Conservation (phyloP, 2,888 invertebrate species). For the Chaetogeoica ovagalla region DNA sequence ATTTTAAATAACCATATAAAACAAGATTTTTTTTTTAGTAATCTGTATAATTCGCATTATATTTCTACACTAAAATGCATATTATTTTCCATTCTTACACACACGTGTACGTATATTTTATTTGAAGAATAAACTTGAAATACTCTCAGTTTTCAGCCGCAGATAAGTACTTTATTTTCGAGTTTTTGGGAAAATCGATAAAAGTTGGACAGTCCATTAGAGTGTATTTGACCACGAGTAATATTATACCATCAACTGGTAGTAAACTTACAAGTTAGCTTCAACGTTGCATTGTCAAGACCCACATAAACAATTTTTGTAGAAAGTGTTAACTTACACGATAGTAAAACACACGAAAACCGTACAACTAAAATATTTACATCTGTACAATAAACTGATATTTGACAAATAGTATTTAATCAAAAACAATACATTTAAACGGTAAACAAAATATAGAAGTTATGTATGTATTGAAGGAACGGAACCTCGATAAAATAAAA, state of each 20-base stretch:
- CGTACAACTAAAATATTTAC: not conserved
- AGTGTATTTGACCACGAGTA: constrained; percentile 25
- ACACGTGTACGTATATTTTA: not conserved
- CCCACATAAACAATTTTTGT: not conserved
- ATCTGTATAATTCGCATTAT: not conserved
- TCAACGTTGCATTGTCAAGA: not conserved
- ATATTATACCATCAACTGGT: constrained; percentile 21
- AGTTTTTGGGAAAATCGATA: constrained; percentile 8
- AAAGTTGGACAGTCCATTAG: constrained; percentile 20
- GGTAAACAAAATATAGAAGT: no score
- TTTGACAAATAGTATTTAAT: no score
- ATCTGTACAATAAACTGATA: no score
- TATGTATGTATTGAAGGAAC: no score
- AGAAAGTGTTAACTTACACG: constrained; percentile 17
- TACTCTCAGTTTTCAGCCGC: not conserved
- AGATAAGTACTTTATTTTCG: not conserved
- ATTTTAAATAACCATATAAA: not conserved
- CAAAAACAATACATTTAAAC: no score
- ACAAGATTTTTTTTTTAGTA: not conserved
- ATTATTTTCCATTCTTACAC: not conserved
- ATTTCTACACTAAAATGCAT: not conserved
- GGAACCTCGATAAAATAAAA: no score
- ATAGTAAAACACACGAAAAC: not conserved
- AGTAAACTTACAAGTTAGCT: constrained; percentile 11
- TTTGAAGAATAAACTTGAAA: constrained; percentile 1